phyloP scores from a whole-genome alignment of 2,797 vertebrate genomes.

The Dicrostonyx torquatus region DNA sequence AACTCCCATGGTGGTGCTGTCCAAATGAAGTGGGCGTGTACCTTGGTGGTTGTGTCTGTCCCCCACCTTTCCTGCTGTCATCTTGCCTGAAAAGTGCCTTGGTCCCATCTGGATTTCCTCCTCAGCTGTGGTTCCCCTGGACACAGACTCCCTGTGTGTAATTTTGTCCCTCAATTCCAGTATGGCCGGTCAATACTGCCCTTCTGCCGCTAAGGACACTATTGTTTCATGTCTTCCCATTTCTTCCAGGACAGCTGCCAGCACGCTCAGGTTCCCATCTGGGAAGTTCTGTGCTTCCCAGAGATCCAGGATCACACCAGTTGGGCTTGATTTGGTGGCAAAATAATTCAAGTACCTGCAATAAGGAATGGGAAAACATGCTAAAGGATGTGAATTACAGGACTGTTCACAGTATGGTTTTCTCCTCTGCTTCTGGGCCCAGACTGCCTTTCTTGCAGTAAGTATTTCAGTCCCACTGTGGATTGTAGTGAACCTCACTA shows the following conservation, averaged over 20 bases:
- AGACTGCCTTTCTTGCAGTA: background rate
- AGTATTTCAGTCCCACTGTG: background rate
- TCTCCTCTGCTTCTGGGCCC: background rate
- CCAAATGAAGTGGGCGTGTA: conserved; percentile 81
- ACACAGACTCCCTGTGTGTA: conserved; percentile 45
- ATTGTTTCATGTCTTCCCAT: conserved; percentile 97
- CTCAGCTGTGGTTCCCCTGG: conserved; percentile 65
- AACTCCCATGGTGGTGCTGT: conserved; percentile 84
- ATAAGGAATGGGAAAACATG: conserved; percentile 54
- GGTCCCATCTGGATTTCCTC: conserved; percentile 79
- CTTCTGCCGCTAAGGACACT: conserved; percentile 90
- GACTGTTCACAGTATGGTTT: background rate
- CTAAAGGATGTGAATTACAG: background rate
- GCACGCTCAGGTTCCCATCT: conserved; percentile 95
- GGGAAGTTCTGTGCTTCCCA: conserved; percentile 99
- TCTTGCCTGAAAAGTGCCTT: conserved; percentile 80
- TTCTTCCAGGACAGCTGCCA: conserved; percentile 97
- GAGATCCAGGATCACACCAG: conserved; percentile 97
- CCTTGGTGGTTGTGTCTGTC: conserved; percentile 61
- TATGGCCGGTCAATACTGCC: conserved; percentile 91
- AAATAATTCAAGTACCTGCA: conserved; percentile 99
- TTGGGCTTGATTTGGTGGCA: conserved; percentile 98
- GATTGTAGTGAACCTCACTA: background rate
- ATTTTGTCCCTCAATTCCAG: conserved; percentile 72
- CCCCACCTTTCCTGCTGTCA: conserved; percentile 77